phyloP scores from a whole-genome alignment of 2,888 invertebrate species.

The Horisme vitalbata region DNA sequence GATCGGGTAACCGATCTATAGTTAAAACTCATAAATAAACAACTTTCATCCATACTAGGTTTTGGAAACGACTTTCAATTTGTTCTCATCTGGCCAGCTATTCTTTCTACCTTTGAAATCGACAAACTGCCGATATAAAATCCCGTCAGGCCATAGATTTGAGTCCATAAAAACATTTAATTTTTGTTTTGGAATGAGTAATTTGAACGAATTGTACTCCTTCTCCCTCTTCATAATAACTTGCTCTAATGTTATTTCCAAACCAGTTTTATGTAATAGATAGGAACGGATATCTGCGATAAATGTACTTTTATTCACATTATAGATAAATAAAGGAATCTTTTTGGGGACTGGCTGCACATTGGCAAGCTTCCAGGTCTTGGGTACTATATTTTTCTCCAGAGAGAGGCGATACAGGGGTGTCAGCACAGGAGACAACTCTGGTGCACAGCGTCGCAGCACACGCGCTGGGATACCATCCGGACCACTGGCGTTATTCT shows the following conservation, averaged over 20 bases:
- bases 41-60: not conserved
- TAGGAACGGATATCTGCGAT: slow-evolving; percentile 1
- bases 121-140: slow-evolving; percentile 27
- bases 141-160: slow-evolving; percentile 32
- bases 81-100: not conserved
- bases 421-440: too few relatives aligned
- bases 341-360: not conserved
- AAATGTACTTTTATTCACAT: not conserved
- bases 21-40: slow-evolving; percentile 29
- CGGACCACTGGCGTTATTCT: too few relatives aligned
- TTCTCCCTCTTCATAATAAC: slow-evolving; percentile 21
- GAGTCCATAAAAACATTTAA: slow-evolving; percentile 24
- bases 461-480: too few relatives aligned
- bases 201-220: slow-evolving; percentile 26
- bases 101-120: slow-evolving; percentile 6
- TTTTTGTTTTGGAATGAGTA: slow-evolving; percentile 28
- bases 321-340: not conserved
- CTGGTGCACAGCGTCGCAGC: too few relatives aligned
- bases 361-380: too few relatives aligned
- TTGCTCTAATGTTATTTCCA: slow-evolving; percentile 13
- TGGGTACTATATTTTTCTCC: too few relatives aligned
- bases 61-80: not conserved
- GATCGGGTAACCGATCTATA: slow-evolving; percentile 34
- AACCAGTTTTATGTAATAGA: not conserved
- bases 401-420: too few relatives aligned